Evolutionary conservation across 2,797 vertebrate species (phyloP).

Genomic region (Rallus crepitans): DNA sequence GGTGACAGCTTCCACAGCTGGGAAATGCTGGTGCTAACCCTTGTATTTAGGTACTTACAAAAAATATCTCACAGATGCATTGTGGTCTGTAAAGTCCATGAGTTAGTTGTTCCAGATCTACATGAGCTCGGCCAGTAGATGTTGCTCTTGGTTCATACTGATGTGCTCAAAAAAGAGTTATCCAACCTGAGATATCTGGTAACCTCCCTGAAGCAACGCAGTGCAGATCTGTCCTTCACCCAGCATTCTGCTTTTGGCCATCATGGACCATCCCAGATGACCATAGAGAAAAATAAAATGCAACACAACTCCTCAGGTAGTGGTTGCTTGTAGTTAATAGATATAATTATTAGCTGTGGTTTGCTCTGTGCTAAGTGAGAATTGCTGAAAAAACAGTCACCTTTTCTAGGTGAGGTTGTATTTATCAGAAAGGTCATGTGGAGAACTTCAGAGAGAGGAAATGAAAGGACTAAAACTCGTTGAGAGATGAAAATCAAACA

Average conservation of each 20-base stretch:
- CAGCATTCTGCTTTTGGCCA: neutral
- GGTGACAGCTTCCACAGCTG: neutral
- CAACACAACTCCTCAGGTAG: neutral
- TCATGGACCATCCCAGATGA: neutral
- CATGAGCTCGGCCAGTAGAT: constrained; percentile 28
- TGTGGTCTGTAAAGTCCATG: neutral
- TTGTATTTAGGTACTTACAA: neutral
- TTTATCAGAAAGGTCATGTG: neutral
- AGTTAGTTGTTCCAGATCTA: neutral
- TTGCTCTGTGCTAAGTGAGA: neutral
- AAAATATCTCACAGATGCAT: neutral
- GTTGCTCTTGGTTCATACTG: constrained; percentile 55
- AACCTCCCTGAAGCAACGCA: neutral
- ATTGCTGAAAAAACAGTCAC: neutral
- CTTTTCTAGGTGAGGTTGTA: neutral
- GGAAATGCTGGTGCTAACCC: neutral
- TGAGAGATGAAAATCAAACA: neutral
- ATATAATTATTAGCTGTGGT: neutral
- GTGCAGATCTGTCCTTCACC: neutral
- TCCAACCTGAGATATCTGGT: neutral
- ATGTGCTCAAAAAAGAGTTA: neutral
- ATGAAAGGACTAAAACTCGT: neutral
- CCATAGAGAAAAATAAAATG: neutral
- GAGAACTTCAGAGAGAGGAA: neutral
- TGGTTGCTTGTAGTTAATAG: neutral